These are phyloP conservation scores for Parauchenoglanis punctatus DNA, from an alignment of 2,797 vertebrate genomes.

Conservation along the genomic window DNA sequence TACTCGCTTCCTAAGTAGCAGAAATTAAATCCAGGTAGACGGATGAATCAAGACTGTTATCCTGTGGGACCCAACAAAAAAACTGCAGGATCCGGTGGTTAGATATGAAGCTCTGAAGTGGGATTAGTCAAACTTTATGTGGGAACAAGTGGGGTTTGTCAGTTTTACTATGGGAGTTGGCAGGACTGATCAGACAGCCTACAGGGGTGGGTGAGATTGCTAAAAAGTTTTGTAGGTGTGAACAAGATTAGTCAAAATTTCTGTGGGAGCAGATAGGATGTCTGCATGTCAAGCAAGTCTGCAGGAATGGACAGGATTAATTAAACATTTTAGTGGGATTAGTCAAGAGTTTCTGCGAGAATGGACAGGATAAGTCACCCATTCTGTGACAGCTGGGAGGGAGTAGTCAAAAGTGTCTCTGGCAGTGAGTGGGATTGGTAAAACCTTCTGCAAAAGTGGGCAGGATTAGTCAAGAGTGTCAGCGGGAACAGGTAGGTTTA, in stretches of 20 bases:
- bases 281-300: not conserved
- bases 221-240: not conserved
- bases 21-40: not conserved
- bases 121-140: not conserved
- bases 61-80: not conserved
- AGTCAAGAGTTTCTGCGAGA: not conserved
- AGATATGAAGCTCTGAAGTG: not conserved
- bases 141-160: not conserved
- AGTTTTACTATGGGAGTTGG: not conserved
- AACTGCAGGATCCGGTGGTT: not conserved
- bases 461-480: not conserved
- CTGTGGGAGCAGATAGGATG: no score
- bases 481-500: not conserved
- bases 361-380: not conserved
- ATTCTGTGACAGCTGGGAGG: not conserved
- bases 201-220: not conserved
- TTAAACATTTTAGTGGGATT: not conserved
- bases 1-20: not conserved
- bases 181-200: not conserved
- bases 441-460: not conserved
- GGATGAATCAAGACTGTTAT: not conserved
- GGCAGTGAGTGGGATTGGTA: not conserved
- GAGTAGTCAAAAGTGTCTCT: not conserved
- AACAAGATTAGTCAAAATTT: not conserved
- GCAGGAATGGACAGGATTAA: not conserved